Conservation (phyloP, 35 echinoderm and acorn worm species). For the Ptychodera flava region DNA sequence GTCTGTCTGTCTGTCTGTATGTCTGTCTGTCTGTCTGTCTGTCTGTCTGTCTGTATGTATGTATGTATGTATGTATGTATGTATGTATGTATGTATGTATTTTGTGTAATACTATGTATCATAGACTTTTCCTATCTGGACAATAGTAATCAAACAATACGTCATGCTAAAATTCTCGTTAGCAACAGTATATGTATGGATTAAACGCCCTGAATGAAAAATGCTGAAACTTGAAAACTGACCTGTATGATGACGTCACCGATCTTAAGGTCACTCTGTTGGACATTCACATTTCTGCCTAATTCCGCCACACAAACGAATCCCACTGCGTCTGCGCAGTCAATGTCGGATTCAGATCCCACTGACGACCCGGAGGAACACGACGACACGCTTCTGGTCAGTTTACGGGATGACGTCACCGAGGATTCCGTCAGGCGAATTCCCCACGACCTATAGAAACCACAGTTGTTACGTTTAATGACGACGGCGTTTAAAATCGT, state of each 20-base stretch:
- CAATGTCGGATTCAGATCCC: background rate
- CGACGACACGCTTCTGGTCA: background rate
- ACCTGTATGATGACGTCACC: background rate
- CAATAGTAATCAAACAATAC: too few species aligned
- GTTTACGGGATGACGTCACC: background rate
- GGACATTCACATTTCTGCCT: background rate
- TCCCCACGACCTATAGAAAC: background rate
- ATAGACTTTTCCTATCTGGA: too few species aligned
- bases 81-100: too few species aligned
- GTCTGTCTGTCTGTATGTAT: too few species aligned
- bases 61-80: too few species aligned
- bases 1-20: too few species aligned
- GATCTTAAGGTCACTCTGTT: background rate
- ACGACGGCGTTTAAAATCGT: background rate
- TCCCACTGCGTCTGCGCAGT: background rate
- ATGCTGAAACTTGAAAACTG: too few species aligned
- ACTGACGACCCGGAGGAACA: background rate
- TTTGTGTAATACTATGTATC: too few species aligned
- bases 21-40: too few species aligned
- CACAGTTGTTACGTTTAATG: background rate
- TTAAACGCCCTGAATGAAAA: too few species aligned
- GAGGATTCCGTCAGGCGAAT: background rate
- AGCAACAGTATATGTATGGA: too few species aligned
- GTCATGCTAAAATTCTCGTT: too few species aligned
- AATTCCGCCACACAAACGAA: background rate